These are phyloP conservation scores for Machaerirhynchus nigripectus DNA, from an alignment of 2,113 vertebrate species.

Conservation along the genomic window DNA sequence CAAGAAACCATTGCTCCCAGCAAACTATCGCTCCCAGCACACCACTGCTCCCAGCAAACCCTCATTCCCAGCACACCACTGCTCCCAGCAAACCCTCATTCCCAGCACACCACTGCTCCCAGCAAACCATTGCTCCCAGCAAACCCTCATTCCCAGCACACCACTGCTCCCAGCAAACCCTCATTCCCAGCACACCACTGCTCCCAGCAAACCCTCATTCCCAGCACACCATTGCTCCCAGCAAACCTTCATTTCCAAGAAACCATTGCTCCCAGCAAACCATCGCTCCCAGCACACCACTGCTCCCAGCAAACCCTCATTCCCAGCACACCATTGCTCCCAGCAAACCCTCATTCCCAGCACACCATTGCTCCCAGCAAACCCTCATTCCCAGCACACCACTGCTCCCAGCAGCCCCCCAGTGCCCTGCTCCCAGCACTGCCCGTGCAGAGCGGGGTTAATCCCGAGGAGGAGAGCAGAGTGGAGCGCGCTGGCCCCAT, in stretches of 20 bases:
- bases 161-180: not conserved
- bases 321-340: fast-evolving
- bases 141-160: not conserved
- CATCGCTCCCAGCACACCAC: not conserved
- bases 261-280: fast-evolving
- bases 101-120: no score
- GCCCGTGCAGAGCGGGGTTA: not conserved
- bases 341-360: not conserved
- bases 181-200: fast-evolving
- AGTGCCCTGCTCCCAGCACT: not conserved
- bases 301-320: fast-evolving
- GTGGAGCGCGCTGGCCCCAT: fast-evolving
- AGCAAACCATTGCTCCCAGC: fast-evolving
- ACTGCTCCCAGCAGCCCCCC: fast-evolving
- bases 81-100: fast-evolving
- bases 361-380: fast-evolving
- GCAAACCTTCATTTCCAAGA: fast-evolving
- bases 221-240: fast-evolving
- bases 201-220: fast-evolving
- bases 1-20: fast-evolving
- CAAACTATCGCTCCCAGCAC: no score
- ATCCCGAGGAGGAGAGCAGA: not conserved
- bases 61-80: fast-evolving
- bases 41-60: fast-evolving
- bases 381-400: not conserved